These are phyloP conservation scores for Hiodon tergisus DNA, from an alignment of 2,113 vertebrate species.

Conservation along the genomic window DNA sequence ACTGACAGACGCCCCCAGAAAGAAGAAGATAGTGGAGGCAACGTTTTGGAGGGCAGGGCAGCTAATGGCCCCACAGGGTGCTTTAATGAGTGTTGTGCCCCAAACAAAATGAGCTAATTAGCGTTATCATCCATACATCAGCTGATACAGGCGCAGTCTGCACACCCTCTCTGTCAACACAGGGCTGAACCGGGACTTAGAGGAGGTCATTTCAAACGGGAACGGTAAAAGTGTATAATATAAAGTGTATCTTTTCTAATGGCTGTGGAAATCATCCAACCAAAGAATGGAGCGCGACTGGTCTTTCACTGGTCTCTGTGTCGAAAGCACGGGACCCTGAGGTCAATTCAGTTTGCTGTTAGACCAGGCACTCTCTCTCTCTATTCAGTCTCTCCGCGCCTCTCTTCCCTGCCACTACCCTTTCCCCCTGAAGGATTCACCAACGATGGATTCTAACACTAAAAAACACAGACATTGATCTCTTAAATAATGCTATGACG, in stretches of 20 bases:
- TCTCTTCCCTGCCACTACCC: not conserved
- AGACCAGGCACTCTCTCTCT: not conserved
- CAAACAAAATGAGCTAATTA: slow-evolving; percentile 78
- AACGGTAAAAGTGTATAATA: not conserved
- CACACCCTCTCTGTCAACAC: slow-evolving; percentile 27
- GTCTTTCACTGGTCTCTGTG: too few species aligned
- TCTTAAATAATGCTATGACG: not conserved
- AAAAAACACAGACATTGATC: not conserved
- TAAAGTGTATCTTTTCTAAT: too few species aligned
- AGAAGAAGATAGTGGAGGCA: slow-evolving; percentile 63
- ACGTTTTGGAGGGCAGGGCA: slow-evolving; percentile 68
- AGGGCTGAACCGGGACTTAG: slow-evolving; percentile 29
- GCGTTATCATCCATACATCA: slow-evolving; percentile 73
- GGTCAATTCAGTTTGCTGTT: too few species aligned
- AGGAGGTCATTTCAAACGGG: slow-evolving; percentile 25
- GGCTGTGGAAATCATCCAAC: too few species aligned
- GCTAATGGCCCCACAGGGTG: slow-evolving; percentile 74
- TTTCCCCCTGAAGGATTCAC: not conserved
- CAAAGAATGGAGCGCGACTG: too few species aligned
- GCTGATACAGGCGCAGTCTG: slow-evolving; percentile 50
- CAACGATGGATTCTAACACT: not conserved
- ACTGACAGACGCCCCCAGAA: slow-evolving; percentile 55
- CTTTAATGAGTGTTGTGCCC: slow-evolving; percentile 74
- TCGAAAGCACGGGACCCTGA: too few species aligned
- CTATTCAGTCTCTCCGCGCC: not conserved